These are phyloP conservation scores for Eupithecia pulchellata DNA, from an alignment of 2,888 invertebrate genomes.

Conservation along the genomic window DNA sequence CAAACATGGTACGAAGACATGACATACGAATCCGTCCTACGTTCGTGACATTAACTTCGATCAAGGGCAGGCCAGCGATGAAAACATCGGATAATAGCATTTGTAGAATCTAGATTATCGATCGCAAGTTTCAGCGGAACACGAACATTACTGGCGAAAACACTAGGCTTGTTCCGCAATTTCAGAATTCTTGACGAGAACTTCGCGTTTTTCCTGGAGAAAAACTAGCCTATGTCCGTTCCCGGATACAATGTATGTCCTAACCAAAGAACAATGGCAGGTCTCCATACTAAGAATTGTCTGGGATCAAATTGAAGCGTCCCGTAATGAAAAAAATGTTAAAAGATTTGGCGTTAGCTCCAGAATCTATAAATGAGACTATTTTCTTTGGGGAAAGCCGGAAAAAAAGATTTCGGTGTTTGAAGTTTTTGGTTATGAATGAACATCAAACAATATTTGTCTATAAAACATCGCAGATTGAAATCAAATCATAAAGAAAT, in stretches of 20 bases:
- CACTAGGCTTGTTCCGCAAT: constrained; percentile 10
- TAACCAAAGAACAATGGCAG: too few species aligned
- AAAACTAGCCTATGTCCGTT: not conserved
- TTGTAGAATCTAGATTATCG: constrained; percentile 36
- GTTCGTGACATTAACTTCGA: constrained; percentile 52
- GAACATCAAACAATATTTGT: too few species aligned
- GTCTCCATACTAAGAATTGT: too few species aligned
- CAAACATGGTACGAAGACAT: constrained; percentile 55
- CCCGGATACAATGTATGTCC: not conserved
- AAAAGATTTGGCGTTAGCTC: too few species aligned
- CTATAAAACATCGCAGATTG: too few species aligned
- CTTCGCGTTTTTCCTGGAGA: not conserved
- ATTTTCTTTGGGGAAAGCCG: too few species aligned
- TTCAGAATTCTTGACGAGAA: not conserved
- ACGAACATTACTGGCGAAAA: constrained; percentile 12
- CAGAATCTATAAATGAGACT: too few species aligned
- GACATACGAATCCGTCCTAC: constrained; percentile 47
- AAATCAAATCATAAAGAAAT: too few species aligned
- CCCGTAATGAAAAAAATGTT: too few species aligned
- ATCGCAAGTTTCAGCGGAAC: constrained; percentile 23
- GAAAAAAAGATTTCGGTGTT: too few species aligned
- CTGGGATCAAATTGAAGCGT: too few species aligned
- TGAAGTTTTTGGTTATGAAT: too few species aligned
- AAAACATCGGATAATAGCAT: constrained; percentile 33
- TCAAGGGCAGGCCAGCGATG: constrained; percentile 49